phyloP scores from a whole-genome alignment of 1,140 invertebrate species.

The Forficula auricularia region DNA sequence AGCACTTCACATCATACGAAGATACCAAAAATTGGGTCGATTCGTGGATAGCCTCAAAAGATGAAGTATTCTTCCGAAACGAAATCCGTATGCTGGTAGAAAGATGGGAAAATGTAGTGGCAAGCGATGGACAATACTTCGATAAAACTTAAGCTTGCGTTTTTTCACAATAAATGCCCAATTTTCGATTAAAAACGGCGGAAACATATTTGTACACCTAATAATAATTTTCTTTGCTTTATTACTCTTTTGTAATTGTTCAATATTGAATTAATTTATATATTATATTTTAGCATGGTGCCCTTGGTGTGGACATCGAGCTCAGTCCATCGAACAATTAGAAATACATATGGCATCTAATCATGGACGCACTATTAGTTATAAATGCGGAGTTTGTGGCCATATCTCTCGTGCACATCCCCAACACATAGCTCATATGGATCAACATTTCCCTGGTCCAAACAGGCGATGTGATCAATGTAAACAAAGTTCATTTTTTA shows the following conservation, averaged over 20 bases:
- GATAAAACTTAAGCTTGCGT: too few relatives aligned
- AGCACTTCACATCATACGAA: too few relatives aligned
- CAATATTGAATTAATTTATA: neutral
- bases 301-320: conserved; percentile 31
- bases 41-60: too few relatives aligned
- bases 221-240: neutral
- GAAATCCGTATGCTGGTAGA: too few relatives aligned
- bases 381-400: conserved; percentile 41
- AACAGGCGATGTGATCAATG: conserved; percentile 44
- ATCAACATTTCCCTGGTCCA: conserved; percentile 40
- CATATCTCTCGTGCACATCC: conserved; percentile 45
- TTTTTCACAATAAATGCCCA: too few relatives aligned
- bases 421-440: conserved; percentile 45
- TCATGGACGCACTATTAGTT: conserved; percentile 38
- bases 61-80: too few relatives aligned
- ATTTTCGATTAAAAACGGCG: too few relatives aligned
- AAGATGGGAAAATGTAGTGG: too few relatives aligned
- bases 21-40: too few relatives aligned
- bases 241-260: neutral
- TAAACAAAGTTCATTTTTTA: conserved; percentile 21
- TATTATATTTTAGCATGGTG: conserved; percentile 17
- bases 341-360: conserved; percentile 32
- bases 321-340: conserved; percentile 27
- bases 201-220: neutral
- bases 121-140: too few relatives aligned